Base-by-base conservation (phyloP, 2,888 invertebrate species). In the Ormyrus rosae region DNA sequence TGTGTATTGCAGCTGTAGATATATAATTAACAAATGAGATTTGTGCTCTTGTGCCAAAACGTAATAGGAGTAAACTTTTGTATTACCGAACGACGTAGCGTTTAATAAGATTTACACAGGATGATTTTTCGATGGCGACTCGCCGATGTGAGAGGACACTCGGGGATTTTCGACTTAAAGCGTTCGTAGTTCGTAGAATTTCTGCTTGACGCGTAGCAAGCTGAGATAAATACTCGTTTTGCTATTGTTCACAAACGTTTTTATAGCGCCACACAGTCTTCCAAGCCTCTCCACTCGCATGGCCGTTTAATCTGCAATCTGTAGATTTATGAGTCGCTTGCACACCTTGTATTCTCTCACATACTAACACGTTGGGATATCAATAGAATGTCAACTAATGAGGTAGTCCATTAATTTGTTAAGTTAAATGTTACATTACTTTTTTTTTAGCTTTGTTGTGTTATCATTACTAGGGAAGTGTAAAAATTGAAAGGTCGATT, bases 21-120 rank as follows among this genome's bases (percentile, higher is more conserved):
- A n/a, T 80, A 34, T 34, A 34, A 34, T 34, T 80, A 77, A 81
- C 71, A 73, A 70, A 69, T 61, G 68, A 77, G 19, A 73, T 77
- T 77, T 77, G 50, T 79, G 64, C 71, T 73, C 56, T 73, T 81
- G 80, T 81, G 80, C 80, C 80, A 81, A 81, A 80, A 67, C 50
- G 63, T 10, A 53, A 64, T n/a, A n/a, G 56, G 34, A n/a, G 8
- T 55, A 34, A 71, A 72, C 53, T 81, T 81, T 80, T 80, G 71
- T 80, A 80, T 75, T 71, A 13, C 13, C 34, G 68, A 53, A 69
- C 46, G 73, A 34, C 46, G 53, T 63, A 58, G 71, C 50, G 19
- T 56, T 53, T 72, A 50, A 75, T 58, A 60, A 61, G 63, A 63
- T 72, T 77, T 77, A 19, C 34, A 72, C n/a, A 19, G 6, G 67